Percentiles rank a stretch among this genome's conserved stretches.
Conservation (phyloP, 2,113 vertebrate species). For the Podarcis cretensis region DNA sequence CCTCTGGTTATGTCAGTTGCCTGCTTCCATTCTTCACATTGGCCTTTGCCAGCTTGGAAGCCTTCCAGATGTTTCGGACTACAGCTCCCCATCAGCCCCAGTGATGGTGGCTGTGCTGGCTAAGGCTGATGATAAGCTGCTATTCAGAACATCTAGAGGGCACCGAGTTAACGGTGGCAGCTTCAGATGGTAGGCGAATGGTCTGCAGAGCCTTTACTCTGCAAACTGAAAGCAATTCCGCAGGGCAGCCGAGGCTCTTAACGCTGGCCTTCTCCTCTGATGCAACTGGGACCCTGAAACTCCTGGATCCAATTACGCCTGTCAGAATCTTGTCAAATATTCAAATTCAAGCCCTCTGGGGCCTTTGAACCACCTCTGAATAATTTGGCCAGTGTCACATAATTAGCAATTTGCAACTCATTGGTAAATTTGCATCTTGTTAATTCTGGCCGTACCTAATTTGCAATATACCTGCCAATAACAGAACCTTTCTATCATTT, state of each 20-base stretch:
- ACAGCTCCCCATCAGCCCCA: background rate
- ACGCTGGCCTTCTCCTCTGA: background rate
- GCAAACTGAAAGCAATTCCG: background rate
- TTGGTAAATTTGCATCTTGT: background rate
- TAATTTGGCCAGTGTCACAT: background rate
- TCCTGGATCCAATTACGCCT: background rate
- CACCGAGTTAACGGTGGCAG: no score
- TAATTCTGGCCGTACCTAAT: background rate
- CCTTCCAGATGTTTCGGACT: background rate
- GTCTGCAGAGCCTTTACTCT: background rate
- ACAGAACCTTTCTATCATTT: background rate
- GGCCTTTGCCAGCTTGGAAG: no score
- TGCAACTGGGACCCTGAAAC: background rate
- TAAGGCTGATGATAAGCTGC: no score
- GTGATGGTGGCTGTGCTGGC: background rate
- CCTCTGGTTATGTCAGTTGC: no score
- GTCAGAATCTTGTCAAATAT: background rate
- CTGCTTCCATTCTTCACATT: no score
- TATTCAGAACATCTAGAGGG: background rate
- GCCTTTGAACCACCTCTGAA: background rate
- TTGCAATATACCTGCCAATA: background rate
- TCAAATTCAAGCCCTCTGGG: background rate
- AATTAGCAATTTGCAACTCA: background rate
- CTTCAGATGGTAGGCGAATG: no score
- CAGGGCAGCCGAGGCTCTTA: background rate